Evolutionary conservation across 2,113 vertebrate genomes (phyloP).

Genomic region (Tragelaphus scriptus): DNA sequence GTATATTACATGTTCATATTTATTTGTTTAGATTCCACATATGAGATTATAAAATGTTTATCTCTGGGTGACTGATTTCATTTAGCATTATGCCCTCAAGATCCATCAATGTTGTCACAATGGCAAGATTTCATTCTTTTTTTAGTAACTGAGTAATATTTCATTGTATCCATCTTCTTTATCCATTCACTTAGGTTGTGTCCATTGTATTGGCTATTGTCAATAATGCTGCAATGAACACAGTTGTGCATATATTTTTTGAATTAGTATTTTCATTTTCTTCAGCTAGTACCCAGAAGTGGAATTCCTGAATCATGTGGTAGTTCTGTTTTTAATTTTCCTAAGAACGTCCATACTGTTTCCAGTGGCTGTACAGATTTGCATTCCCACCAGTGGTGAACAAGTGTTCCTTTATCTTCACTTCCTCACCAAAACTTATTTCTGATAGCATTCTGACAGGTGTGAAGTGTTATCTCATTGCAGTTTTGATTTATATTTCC

Average conservation of each 20-base stretch:
- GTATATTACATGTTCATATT: neutral
- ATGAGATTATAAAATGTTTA: neutral
- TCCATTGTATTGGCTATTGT: neutral
- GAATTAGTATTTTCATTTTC: neutral
- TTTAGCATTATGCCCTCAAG: neutral
- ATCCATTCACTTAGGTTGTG: neutral
- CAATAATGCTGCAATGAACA: neutral
- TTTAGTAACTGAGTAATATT: neutral
- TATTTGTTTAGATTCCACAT: neutral
- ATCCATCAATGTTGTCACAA: too few species aligned
- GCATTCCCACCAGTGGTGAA: neutral
- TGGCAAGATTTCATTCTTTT: neutral
- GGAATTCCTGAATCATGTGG: neutral
- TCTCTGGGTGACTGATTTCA: neutral
- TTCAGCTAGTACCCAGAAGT: neutral
- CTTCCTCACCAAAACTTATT: neutral
- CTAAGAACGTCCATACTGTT: neutral
- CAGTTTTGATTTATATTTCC: neutral
- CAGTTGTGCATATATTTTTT: neutral
- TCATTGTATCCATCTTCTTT: neutral
- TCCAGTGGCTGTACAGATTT: neutral
- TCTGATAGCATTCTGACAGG: neutral
- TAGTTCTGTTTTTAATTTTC: neutral
- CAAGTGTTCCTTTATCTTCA: neutral
- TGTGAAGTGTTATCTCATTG: neutral